Percentiles rank a stretch among this genome's conserved stretches.
Conservation (phyloP, 2,113 vertebrate genomes). For the Ondatra zibethicus region DNA sequence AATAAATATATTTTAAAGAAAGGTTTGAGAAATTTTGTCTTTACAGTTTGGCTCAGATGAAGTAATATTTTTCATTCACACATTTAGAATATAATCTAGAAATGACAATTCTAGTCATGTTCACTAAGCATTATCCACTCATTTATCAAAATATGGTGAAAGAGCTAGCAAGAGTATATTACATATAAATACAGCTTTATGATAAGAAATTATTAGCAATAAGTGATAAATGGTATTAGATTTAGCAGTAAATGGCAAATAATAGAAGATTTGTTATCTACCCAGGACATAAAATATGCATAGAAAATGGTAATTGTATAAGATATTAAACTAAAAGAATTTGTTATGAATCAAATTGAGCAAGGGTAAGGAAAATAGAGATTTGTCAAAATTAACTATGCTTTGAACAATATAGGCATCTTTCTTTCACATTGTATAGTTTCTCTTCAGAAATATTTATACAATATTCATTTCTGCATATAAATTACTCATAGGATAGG, state of each 20-base stretch:
- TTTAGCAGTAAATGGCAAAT: background rate
- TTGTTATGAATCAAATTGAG: background rate
- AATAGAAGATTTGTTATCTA: background rate
- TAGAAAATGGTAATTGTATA: background rate
- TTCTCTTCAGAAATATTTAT: slow-evolving; percentile 25
- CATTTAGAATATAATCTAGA: slow-evolving; percentile 21
- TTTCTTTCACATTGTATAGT: background rate
- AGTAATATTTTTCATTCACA: background rate
- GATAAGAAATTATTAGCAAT: background rate
- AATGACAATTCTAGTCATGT: background rate
- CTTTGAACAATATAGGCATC: background rate
- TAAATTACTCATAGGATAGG: background rate
- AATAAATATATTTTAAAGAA: background rate
- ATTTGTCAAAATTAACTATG: slow-evolving; percentile 28
- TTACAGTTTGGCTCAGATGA: slow-evolving; percentile 4
- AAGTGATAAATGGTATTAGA: background rate
- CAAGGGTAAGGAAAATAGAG: background rate
- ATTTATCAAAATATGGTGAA: slow-evolving; percentile 8
- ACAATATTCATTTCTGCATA: background rate
- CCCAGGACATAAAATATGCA: background rate
- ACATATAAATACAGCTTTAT: background rate
- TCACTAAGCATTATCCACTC: background rate
- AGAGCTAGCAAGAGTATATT: background rate
- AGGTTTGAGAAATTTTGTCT: background rate
- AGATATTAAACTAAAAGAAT: background rate